Base-by-base conservation (phyloP, 1,140 invertebrate genomes). In the Psilanteris sp. region DNA sequence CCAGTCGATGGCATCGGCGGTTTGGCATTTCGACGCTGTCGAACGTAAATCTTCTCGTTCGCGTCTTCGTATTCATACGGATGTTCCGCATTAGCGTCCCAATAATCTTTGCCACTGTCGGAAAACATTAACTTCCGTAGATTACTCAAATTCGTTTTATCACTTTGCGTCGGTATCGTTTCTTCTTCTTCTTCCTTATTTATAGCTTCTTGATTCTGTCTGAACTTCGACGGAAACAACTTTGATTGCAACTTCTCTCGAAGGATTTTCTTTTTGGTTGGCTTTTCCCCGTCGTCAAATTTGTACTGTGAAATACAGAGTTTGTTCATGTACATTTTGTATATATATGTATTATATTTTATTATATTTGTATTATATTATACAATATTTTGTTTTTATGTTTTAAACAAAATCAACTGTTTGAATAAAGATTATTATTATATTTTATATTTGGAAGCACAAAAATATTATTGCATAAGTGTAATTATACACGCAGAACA, bases 1-100 rank as follows among this genome's bases (percentile, higher is more conserved):
- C 93, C 93, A 1, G 91, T 90, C 29, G 87, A 88, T 13, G 87
- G 71, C 14, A 73, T 43, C 24, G 20, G 64, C 1, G 34, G 29
- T 48, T 72, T 77, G 3, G 55, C 36, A 27, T 71, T 83, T 13
- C 85, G 79, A 9, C 78, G 75, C 8, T 43, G 52, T 34, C 81
- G 70, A 3, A 77, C 31, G 13, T 75, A 55, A 0, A 54, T 13
- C 20, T 54, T 44, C 13, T 78, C 43, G 1, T 26, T 24, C 2
- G 73, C 24, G 0, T 50, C 57, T 1, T 76, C 70, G 11, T 67
- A 54, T 1, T 79, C 68, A 0, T 48, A 55, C 3, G 52, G 37
- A 2, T 79, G 64, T 0, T 83, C 67, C 4, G 71, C 26, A 0
- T 66, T 37, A 0, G n/a, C n/a, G n/a, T 83, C 39, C 7, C 15